A percentile compares a stretch with the other conserved stretches of the same genome.
phyloP scores from a whole-genome alignment of 2,113 vertebrate species.

The Lamprotornis superbus region DNA sequence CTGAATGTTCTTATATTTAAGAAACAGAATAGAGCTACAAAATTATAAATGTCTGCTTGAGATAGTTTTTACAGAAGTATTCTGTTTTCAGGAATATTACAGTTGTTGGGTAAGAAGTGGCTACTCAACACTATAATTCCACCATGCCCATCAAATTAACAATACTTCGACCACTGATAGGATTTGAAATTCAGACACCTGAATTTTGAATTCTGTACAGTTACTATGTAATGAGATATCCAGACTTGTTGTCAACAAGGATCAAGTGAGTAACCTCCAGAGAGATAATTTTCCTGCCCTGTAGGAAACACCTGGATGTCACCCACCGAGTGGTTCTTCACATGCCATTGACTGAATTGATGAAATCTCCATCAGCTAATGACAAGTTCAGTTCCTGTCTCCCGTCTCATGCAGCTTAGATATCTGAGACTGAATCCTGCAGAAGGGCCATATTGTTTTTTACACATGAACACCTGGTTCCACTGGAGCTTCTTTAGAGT shows the following conservation, averaged over 20 bases:
- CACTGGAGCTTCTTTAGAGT: background rate
- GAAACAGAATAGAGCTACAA: background rate
- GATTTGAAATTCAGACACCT: background rate
- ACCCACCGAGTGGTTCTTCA: background rate
- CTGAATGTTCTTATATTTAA: background rate
- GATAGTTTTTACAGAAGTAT: background rate
- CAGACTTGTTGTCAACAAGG: background rate
- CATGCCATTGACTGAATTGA: background rate
- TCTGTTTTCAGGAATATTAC: background rate
- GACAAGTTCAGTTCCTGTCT: background rate
- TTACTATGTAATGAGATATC: background rate
- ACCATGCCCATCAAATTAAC: background rate
- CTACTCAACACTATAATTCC: background rate
- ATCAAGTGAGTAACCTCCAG: background rate
- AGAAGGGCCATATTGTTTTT: background rate
- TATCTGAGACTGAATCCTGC: background rate
- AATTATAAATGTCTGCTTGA: background rate
- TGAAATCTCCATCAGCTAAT: background rate
- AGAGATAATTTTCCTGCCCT: background rate
- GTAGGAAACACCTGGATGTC: background rate
- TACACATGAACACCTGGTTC: background rate
- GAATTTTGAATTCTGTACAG: background rate
- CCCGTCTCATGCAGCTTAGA: background rate
- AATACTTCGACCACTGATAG: background rate
- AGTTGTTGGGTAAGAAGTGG: background rate